A percentile compares a stretch with the other conserved stretches of the same genome.
These are phyloP conservation scores for Mythimna impura DNA, from an alignment of 2,888 invertebrate genomes.

Conservation along the genomic window DNA sequence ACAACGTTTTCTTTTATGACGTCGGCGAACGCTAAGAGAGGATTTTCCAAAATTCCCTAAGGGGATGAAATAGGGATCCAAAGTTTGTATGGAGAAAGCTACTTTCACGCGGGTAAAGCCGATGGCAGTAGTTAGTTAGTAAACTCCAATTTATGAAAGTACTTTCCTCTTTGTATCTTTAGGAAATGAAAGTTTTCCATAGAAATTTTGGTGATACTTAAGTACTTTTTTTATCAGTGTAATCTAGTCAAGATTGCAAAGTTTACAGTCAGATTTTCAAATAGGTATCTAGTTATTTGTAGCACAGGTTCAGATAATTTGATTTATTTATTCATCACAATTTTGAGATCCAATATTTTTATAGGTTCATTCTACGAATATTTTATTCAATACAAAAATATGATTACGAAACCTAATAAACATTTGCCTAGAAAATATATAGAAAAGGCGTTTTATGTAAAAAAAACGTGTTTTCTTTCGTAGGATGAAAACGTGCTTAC, in stretches of 20 bases:
- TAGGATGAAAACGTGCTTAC: conserved; percentile 36
- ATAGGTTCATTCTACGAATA: conserved; percentile 31
- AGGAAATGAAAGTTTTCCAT: not conserved
- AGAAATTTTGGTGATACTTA: not conserved
- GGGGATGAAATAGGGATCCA: no score
- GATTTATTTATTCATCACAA: conserved; percentile 39
- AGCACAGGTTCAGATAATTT: conserved; percentile 9
- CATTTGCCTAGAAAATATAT: conserved; percentile 52
- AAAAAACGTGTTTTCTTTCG: conserved; percentile 38
- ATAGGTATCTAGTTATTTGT: conserved; percentile 17
- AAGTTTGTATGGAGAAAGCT: no score
- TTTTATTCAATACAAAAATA: conserved; percentile 54
- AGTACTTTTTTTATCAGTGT: not conserved
- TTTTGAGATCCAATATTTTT: conserved; percentile 32
- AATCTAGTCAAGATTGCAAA: not conserved
- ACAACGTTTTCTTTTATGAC: no score
- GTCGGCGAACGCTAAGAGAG: no score
- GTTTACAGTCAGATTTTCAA: not conserved
- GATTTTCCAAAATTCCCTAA: no score
- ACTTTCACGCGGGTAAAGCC: no score
- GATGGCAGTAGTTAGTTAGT: no score
- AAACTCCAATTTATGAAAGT: no score
- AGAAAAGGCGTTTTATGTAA: conserved; percentile 28
- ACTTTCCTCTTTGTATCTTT: no score
- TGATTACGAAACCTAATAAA: conserved; percentile 55